These are phyloP conservation scores for Chrysotoxum bicinctum DNA, from an alignment of 2,888 invertebrate species.

Conservation along the genomic window DNA sequence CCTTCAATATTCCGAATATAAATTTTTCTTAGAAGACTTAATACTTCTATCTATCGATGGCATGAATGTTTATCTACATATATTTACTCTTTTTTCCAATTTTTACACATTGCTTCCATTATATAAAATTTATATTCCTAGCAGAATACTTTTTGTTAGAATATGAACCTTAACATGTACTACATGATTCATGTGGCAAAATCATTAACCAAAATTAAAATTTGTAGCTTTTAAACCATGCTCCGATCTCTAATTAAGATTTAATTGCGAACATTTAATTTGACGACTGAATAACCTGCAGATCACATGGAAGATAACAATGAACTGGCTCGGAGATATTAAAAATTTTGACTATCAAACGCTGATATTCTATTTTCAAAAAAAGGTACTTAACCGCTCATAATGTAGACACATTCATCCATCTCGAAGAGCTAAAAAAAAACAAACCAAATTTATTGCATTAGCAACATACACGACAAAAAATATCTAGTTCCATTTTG, in stretches of 20 bases:
- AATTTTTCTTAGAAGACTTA: background rate
- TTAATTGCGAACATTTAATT: constrained; percentile 42
- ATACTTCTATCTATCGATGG: background rate
- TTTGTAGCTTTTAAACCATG: constrained; percentile 39
- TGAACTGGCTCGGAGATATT: constrained; percentile 55
- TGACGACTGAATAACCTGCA: constrained; percentile 39
- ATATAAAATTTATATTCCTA: background rate
- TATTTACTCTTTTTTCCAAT: background rate
- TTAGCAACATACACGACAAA: constrained; percentile 11
- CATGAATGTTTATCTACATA: background rate
- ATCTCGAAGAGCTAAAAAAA: constrained; percentile 21
- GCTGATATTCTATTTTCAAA: constrained; percentile 65
- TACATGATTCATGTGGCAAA: constrained; percentile 19
- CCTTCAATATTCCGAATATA: background rate
- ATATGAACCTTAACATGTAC: background rate
- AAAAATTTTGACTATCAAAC: constrained; percentile 51
- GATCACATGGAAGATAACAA: constrained; percentile 59
- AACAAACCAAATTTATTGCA: background rate
- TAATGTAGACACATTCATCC: constrained; percentile 56
- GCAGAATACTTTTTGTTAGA: background rate
- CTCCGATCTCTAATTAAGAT: constrained; percentile 39
- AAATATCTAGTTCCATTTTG: constrained; percentile 22
- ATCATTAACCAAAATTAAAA: constrained; percentile 26
- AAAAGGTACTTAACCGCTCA: constrained; percentile 60
- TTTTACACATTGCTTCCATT: background rate